phyloP scores from a whole-genome alignment of 2,113 vertebrate species.

The Elaphurus davidianus region DNA sequence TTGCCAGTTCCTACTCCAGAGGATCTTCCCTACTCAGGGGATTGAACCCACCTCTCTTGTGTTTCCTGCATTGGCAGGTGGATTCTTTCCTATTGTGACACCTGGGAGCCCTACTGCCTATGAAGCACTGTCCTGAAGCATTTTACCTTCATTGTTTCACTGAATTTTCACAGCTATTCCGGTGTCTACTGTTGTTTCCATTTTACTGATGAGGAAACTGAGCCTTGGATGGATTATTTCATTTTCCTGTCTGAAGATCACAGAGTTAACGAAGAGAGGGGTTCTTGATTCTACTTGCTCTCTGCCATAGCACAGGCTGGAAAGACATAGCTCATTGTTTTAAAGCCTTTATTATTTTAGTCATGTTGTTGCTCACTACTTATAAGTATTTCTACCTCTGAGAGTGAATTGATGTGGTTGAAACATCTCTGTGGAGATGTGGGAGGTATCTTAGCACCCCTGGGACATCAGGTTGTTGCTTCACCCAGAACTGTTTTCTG shows the following conservation, averaged over 20 bases:
- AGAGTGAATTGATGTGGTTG: neutral
- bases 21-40: neutral
- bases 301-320: neutral
- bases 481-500: neutral
- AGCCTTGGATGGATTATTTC: neutral
- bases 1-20: neutral
- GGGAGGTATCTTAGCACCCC: neutral
- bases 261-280: neutral
- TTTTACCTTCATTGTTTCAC: neutral
- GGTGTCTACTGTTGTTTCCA: neutral
- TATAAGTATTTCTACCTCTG: neutral
- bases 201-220: neutral
- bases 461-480: neutral
- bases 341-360: neutral
- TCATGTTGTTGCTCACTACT: neutral
- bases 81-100: neutral
- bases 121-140: neutral
- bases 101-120: neutral
- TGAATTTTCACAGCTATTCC: neutral
- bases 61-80: neutral
- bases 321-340: neutral
- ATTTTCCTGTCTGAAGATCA: neutral
- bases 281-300: neutral
- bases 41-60: neutral
- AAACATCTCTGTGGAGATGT: neutral